Base-by-base conservation (phyloP, 2,113 vertebrate genomes). In the Ariopsis seemanni region DNA sequence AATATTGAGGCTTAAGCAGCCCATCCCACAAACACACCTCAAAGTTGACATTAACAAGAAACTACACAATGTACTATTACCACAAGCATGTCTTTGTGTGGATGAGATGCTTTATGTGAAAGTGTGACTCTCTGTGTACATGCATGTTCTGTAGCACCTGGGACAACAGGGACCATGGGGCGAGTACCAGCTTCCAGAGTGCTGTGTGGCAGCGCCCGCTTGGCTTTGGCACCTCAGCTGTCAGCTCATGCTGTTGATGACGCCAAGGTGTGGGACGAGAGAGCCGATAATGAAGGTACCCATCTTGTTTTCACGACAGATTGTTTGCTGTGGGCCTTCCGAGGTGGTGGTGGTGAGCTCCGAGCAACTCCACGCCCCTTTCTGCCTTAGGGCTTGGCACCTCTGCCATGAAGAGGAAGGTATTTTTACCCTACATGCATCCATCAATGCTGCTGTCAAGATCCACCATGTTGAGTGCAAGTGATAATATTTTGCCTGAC, bases 151-250 rank as follows among this genome's bases (percentile, higher is more conserved):
- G 82, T 84, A 88, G 89, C 90, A 91, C 90, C 90, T 91, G 91
- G 88, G 90, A 90, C 88, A 88, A 84, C 86, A 90, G 86, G 88
- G 83, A 88, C 84, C 30, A 83, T 85, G 83, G 88, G 91, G 91
- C 91, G 88, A 92, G 82, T 83, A 89, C 89, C 89, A 90, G 90
- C 82, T 93, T 91, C 91, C 91, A 92, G 86, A 87, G 88, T 88
- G 89, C 89, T 18, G 60, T 82, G 89, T 89, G 86, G 88, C 55
- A 85, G 88, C 87, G 79, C 92, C 18, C 90, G 90, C 89, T 93
- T 90, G 86, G 92, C 92, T 93, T 93, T 94, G 92, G 92, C 94
- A 93, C 95, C 94, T 95, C 94, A 95, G 94, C 94, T 95, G 95
- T 94, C 93, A 93, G 91, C 90, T 92, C 91, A 92, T 89, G 92